phyloP scores from a whole-genome alignment of 2,888 invertebrate genomes.

The Drosophila bunnanda region DNA sequence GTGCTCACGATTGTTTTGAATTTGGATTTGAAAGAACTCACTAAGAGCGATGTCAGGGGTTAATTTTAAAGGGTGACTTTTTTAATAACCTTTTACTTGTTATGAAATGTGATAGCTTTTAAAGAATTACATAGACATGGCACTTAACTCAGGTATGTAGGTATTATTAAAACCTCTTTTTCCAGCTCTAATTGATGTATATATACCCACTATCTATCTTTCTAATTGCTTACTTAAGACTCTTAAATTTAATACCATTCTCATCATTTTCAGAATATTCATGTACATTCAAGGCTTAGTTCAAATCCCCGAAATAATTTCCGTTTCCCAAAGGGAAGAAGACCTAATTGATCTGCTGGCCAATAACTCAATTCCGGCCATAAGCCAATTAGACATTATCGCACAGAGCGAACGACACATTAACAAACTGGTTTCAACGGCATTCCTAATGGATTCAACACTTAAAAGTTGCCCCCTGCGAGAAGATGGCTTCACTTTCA shows the following conservation, averaged over 20 bases:
- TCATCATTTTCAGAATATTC: background rate
- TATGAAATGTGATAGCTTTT: background rate
- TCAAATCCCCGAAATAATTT: slow-evolving; percentile 53
- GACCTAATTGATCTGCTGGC: slow-evolving; percentile 29
- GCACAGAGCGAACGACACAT: slow-evolving; percentile 21
- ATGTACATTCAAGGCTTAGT: slow-evolving; percentile 42
- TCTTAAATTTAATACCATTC: background rate
- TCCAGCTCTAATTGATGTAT: background rate
- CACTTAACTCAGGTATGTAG: background rate
- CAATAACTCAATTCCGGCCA: slow-evolving; percentile 31
- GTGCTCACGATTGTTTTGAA: slow-evolving; percentile 20
- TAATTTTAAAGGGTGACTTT: background rate
- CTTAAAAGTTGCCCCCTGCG: slow-evolving; percentile 24
- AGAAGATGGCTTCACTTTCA: slow-evolving; percentile 51
- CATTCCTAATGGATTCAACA: slow-evolving; percentile 27
- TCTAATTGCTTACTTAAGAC: background rate
- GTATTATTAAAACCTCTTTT: background rate
- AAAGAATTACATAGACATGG: too few relatives aligned
- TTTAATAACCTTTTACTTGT: background rate
- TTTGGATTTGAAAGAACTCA: slow-evolving; percentile 1
- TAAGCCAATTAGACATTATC: slow-evolving; percentile 35
- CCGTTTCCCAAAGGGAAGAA: slow-evolving; percentile 45
- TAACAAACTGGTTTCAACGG: slow-evolving; percentile 37
- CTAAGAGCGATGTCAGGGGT: background rate
- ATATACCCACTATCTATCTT: background rate